These are phyloP conservation scores for Odontomachus brunneus DNA, from an alignment of 1,140 invertebrate genomes.

Conservation along the genomic window DNA sequence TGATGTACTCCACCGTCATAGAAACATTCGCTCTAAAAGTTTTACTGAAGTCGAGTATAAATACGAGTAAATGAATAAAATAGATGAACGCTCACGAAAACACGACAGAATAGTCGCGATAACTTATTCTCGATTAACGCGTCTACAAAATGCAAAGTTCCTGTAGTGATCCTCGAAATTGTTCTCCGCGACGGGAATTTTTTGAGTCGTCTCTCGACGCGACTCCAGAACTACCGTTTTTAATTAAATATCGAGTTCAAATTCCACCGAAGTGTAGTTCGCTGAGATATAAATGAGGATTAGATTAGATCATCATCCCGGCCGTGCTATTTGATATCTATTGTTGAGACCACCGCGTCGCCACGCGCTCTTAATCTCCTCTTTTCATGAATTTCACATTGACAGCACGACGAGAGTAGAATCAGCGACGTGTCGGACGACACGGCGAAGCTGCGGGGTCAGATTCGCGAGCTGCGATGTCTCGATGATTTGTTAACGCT, in stretches of 20 bases:
- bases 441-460: slow-evolving; percentile 75
- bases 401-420: slow-evolving; percentile 78
- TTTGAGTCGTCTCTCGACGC: too few species aligned
- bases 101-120: too few species aligned
- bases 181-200: too few species aligned
- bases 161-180: too few species aligned
- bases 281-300: not conserved
- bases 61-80: too few species aligned
- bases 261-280: not conserved
- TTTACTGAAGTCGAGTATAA: too few species aligned
- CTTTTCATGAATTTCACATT: slow-evolving; percentile 31
- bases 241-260: not conserved
- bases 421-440: slow-evolving; percentile 73
- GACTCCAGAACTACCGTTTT: too few species aligned
- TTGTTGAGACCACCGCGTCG: not conserved
- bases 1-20: too few species aligned
- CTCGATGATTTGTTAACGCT: slow-evolving; percentile 82
- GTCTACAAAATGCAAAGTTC: too few species aligned
- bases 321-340: not conserved
- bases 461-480: slow-evolving; percentile 80
- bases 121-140: too few species aligned
- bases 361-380: not conserved
- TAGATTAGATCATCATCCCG: not conserved
- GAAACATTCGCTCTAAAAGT: too few species aligned
- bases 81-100: too few species aligned